Base-by-base conservation (phyloP, 2,888 invertebrate species). In the Diarsia rubi region DNA sequence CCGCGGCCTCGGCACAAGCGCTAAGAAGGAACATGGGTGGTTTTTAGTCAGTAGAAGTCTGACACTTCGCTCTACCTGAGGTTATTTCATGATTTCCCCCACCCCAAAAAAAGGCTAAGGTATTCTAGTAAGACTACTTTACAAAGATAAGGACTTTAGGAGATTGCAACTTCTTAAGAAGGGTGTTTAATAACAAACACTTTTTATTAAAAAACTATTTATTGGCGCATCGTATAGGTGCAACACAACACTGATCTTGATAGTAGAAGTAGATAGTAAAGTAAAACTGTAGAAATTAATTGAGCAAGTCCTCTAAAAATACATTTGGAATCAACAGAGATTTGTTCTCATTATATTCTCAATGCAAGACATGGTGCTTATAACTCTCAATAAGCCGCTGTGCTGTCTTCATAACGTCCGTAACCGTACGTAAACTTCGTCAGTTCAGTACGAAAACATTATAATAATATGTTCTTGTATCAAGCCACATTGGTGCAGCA, bases 121-220 rank as follows among this genome's bases (percentile, higher is more conserved):
- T 27, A 60, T n/a, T 60, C 60, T 21, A n/a, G 4, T 37, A 21
- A 37, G 12, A 9, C n/a, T 11, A 31, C 19, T 31, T 37, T 21
- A 37, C 12, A 37, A 59, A 31, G 27, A 14, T 31, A 31, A 11
- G 19, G 21, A 65, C 31, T 63, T 24, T 21, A 11, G 3, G 3
- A 37, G 65, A 37, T 60, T 37, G 65, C 66, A 27, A 24, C 24
- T 42, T 47, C 3, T 24, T 0, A 21, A 69, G n/a, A 0, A 70
- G 42, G 78, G 67, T 78, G 44, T 83, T 65, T 45, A 81, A 81
- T 69, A 79, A 83, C 60, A 69, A 83, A 52, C 54, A 62, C 62
- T 80, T n/a, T 69, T 54, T 44, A 69, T 8, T 44, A 69, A 80
- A 84, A 80, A 72, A 69, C 42, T 59, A 59, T 81, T 84, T 81